Conservation (phyloP, 1,140 invertebrate species). For the Zaprionus kolodkinae region DNA sequence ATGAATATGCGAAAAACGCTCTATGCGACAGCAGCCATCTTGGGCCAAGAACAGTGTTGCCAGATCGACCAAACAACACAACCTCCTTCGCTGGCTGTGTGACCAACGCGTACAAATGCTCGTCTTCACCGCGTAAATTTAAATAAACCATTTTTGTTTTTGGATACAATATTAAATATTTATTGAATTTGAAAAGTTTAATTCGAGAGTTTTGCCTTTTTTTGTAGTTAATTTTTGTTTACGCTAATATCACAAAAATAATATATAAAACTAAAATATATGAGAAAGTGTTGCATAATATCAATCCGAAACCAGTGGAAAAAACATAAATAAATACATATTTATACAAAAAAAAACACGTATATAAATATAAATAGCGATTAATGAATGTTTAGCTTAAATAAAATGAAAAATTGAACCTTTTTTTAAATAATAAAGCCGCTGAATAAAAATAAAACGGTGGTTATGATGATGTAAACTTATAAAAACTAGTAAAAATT, state of each 20-base stretch:
- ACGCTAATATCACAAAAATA: conserved; percentile 82
- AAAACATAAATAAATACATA: conserved; percentile 49
- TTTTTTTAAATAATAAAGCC: conserved; percentile 34
- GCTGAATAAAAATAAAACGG: conserved; percentile 52
- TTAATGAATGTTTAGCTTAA: conserved; percentile 46
- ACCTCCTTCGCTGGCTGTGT: conserved; percentile 18
- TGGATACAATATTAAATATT: conserved; percentile 68
- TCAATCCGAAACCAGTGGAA: conserved; percentile 68
- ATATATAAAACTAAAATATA: conserved; percentile 76
- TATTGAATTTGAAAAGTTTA: conserved; percentile 79
- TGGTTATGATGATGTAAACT: conserved; percentile 39
- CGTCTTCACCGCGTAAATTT: conserved; percentile 11
- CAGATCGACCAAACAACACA: conserved; percentile 6
- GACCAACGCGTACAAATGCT: conserved; percentile 17
- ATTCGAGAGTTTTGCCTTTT: conserved; percentile 73
- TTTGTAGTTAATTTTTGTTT: conserved; percentile 71
- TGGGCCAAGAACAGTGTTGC: conserved; percentile 32
- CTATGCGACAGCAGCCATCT: conserved; percentile 45
- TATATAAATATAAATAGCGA: conserved; percentile 49
- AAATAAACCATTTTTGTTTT: conserved; percentile 22
- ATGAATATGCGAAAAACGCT: conserved; percentile 57
- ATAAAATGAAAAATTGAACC: conserved; percentile 25
- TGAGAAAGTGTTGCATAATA: conserved; percentile 53
- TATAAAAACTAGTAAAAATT: conserved; percentile 32
- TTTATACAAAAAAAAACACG: conserved; percentile 29